These are phyloP conservation scores for Anthopleura sola DNA, from an alignment of 64 coral and sea anemone species.

Conservation along the genomic window DNA sequence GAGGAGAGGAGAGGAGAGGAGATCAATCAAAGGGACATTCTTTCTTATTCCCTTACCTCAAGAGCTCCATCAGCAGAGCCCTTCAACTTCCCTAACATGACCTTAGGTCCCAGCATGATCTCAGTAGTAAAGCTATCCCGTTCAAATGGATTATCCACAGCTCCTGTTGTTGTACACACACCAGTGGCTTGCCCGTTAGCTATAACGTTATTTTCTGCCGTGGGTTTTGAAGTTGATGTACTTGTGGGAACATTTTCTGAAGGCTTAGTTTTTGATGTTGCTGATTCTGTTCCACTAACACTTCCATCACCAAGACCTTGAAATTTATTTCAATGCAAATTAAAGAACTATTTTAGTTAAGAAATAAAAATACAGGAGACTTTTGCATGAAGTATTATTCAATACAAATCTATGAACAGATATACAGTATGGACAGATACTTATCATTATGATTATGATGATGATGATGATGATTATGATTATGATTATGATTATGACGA, in stretches of 20 bases:
- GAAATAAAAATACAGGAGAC: too few species aligned
- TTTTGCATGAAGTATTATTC: too few species aligned
- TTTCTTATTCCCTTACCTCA: not conserved
- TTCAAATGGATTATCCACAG: conserved; percentile 7
- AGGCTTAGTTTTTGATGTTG: not conserved
- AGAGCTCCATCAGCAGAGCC: not conserved
- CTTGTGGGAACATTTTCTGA: not conserved
- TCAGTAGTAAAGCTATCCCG: conserved; percentile 6
- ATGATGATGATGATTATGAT: too few species aligned
- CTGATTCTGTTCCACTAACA: not conserved
- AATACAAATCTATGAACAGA: too few species aligned
- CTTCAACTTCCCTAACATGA: not conserved
- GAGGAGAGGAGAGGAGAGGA: too few species aligned
- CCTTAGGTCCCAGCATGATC: not conserved
- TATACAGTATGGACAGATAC: too few species aligned
- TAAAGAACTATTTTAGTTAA: too few species aligned
- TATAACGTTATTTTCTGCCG: not conserved
- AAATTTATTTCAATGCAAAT: not conserved
- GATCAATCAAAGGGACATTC: not conserved
- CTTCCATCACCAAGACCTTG: not conserved
- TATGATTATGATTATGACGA: too few species aligned
- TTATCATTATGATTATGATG: too few species aligned
- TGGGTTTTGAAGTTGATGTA: not conserved
- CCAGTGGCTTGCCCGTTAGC: not conserved
- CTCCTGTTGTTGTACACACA: not conserved